Evolutionary conservation across 2,888 invertebrate genomes (phyloP).

Genomic region (Pandemis heparana): DNA sequence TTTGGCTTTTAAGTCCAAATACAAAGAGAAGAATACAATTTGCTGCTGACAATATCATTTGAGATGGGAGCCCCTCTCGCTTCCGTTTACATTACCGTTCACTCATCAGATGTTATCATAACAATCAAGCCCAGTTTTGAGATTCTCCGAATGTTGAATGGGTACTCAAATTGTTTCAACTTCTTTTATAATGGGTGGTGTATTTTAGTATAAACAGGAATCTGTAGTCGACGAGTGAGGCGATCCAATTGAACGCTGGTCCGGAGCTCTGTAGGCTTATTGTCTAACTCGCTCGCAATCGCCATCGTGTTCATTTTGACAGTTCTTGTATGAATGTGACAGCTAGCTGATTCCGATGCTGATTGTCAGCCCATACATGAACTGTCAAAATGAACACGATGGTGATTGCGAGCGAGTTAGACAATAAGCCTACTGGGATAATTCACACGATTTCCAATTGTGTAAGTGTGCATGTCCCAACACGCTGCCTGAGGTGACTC

Average conservation of each 20-base stretch:
- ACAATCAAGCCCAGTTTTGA: slow-evolving; percentile 38
- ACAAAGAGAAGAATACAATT: slow-evolving; percentile 36
- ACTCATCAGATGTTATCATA: slow-evolving; percentile 39
- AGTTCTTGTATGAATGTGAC: too few relatives aligned
- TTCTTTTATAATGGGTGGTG: slow-evolving; percentile 32
- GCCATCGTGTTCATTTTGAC: too few relatives aligned
- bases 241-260: not conserved
- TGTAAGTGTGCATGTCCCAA: slow-evolving; percentile 16
- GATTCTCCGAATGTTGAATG: slow-evolving; percentile 40
- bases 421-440: too few relatives aligned
- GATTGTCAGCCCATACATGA: too few relatives aligned
- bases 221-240: slow-evolving; percentile 4
- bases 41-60: slow-evolving; percentile 32
- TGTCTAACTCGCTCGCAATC: too few relatives aligned
- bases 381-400: too few relatives aligned
- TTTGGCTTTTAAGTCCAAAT: slow-evolving; percentile 30
- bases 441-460: slow-evolving; percentile 39
- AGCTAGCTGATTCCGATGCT: too few relatives aligned
- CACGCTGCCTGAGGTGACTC: slow-evolving; percentile 21
- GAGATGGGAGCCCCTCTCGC: slow-evolving; percentile 15
- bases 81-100: slow-evolving; percentile 37
- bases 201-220: slow-evolving; percentile 35
- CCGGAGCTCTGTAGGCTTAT: too few relatives aligned
- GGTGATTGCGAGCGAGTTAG: too few relatives aligned
- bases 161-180: slow-evolving; percentile 31